These are phyloP conservation scores for Resseliella maxima DNA, from an alignment of 2,888 invertebrate genomes.

Conservation along the genomic window DNA sequence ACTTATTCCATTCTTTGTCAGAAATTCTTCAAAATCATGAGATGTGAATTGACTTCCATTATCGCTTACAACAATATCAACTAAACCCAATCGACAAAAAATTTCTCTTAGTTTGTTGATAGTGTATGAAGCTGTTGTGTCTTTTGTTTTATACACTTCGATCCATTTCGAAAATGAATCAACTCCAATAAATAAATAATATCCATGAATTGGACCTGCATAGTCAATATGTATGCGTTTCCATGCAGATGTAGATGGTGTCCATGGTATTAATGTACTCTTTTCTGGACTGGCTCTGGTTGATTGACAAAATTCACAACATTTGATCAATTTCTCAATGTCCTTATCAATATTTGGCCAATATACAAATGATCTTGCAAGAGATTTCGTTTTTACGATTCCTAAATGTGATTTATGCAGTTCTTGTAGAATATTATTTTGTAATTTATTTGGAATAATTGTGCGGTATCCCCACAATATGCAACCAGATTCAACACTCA, in stretches of 20 bases:
- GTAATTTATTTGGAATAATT: too few relatives aligned
- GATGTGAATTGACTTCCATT: constrained; percentile 28
- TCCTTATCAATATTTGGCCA: too few relatives aligned
- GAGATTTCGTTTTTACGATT: too few relatives aligned
- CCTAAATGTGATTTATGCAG: too few relatives aligned
- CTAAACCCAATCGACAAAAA: neutral
- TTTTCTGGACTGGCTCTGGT: constrained; percentile 1
- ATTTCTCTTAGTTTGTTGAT: neutral
- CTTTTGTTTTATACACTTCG: neutral
- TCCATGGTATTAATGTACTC: constrained; percentile 57
- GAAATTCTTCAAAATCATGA: neutral
- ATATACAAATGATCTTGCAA: too few relatives aligned
- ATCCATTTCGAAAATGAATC: constrained; percentile 55
- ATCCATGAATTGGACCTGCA: neutral
- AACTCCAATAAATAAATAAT: constrained; percentile 26
- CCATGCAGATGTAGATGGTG: constrained; percentile 58
- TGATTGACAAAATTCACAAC: constrained; percentile 38
- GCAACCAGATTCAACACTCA: too few relatives aligned
- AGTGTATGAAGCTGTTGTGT: neutral
- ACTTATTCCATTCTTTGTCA: neutral
- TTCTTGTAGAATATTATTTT: too few relatives aligned
- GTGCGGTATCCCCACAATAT: too few relatives aligned
- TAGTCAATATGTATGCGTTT: constrained; percentile 59
- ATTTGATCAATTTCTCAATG: too few relatives aligned
- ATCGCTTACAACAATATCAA: neutral